phyloP scores from a whole-genome alignment of 2,113 vertebrate genomes.

The Oreochromis tanganicae region DNA sequence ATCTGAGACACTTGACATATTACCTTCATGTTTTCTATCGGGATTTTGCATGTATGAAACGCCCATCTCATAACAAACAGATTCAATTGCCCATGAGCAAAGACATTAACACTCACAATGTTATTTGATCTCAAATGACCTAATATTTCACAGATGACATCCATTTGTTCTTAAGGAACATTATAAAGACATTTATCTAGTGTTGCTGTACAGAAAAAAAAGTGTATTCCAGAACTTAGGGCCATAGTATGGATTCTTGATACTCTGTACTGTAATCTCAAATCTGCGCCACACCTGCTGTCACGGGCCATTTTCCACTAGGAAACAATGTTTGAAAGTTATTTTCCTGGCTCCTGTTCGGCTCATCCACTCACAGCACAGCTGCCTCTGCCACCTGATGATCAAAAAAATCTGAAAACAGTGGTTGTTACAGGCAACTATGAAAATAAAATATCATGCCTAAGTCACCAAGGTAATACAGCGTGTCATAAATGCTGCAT shows the following conservation, averaged over 20 bases:
- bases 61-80: neutral
- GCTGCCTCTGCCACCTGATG: slow-evolving; percentile 40
- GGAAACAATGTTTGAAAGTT: slow-evolving; percentile 42
- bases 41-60: neutral
- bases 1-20: neutral
- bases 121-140: neutral
- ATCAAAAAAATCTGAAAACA: slow-evolving; percentile 24
- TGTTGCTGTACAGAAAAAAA: neutral
- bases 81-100: neutral
- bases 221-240: neutral
- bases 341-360: slow-evolving; percentile 45
- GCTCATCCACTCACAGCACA: slow-evolving; percentile 48
- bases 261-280: neutral
- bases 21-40: neutral
- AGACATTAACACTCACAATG: neutral
- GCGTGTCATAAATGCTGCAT: neutral
- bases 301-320: slow-evolving; percentile 26
- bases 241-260: neutral
- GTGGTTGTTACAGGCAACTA: slow-evolving; percentile 23
- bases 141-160: neutral
- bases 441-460: slow-evolving; percentile 21
- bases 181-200: neutral
- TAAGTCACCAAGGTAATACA: neutral
- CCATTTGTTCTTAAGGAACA: neutral
- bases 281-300: neutral